Conservation (phyloP, 1,140 invertebrate genomes). For the Micrasema longulum region DNA sequence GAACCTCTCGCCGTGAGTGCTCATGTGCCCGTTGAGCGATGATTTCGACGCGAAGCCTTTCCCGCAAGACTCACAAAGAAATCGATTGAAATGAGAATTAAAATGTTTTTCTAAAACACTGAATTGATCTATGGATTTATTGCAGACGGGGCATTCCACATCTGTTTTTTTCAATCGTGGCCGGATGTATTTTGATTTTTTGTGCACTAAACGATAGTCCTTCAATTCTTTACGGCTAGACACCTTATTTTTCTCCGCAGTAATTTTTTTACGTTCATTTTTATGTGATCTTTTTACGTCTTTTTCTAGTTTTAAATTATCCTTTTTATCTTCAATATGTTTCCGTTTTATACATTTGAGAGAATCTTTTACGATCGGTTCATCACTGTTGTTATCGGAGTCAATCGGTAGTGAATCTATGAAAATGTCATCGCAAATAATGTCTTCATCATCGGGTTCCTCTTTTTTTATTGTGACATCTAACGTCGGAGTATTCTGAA, state of each 20-base stretch:
- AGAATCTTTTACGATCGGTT: no score
- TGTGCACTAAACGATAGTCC: background rate
- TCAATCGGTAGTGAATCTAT: no score
- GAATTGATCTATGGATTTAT: conserved; percentile 79
- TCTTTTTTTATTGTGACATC: no score
- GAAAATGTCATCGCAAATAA: no score
- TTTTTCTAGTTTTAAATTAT: no score
- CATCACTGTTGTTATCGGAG: no score
- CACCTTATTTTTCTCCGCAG: background rate
- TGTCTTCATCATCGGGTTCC: no score
- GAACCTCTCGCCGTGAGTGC: conserved; percentile 60
- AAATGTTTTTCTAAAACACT: conserved; percentile 61
- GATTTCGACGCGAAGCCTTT: conserved; percentile 72
- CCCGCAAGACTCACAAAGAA: conserved; percentile 72
- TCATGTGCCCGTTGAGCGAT: conserved; percentile 64
- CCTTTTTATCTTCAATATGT: no score
- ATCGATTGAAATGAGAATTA: conserved; percentile 72
- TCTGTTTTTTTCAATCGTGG: background rate
- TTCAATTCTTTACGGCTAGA: background rate
- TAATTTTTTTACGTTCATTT: background rate
- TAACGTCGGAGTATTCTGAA: no score
- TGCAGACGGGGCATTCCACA: conserved; percentile 24
- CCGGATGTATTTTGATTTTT: background rate
- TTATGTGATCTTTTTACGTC: background rate
- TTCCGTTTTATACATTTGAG: no score